Base-by-base conservation (phyloP, 1,140 invertebrate species). In the Gyrodactylus bullatarudis region DNA sequence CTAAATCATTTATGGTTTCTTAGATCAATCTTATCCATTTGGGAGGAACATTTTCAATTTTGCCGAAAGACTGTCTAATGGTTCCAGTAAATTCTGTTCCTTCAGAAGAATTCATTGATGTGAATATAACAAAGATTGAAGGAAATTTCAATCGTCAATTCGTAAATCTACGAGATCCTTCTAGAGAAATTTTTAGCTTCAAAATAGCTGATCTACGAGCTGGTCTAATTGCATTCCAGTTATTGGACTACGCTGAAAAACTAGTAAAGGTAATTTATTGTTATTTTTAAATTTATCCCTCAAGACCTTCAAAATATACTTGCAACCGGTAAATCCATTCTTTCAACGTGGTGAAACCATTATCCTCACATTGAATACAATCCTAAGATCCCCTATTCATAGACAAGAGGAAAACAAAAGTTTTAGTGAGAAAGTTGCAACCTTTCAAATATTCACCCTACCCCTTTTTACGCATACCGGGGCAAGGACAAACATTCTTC, bases 31-130 rank as follows among this genome's bases (percentile, higher is more conserved):
- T 71, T 1, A 24, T 23, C 8, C 22, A 71, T n/a, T 26, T 24
- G 8, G 70, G 70, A 1, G 70, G 70, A 71, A 71, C 70, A 8
- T 23, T 71, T 1, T 71, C 70, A 1, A 71, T 71, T n/a, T 1
- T 71, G 1, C 70, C 70, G 2, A 71, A n/a, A 20, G 70, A 71
- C n/a, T 71, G 70, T 71, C 20, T 71, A 25, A 24, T 23, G 70
- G 21, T 71, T 23, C 21, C 21, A 16, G 24, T 23, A 26, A 24
- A 71, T 2, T 2, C 21, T 20, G 26, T 8, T 71, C 70, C 70
- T 25, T 54, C 34, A 16, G 34, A 54, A 54, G 34, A 54, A n/a
- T 54, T 16, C 34, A 1, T 71, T 1, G 23, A 23, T 26, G n/a
- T 71, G 20, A 24, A 71, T 23, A 71, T 71, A 25, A 23, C 24